phyloP scores from a whole-genome alignment of 2,113 vertebrate genomes.

The Zapornia atra region DNA sequence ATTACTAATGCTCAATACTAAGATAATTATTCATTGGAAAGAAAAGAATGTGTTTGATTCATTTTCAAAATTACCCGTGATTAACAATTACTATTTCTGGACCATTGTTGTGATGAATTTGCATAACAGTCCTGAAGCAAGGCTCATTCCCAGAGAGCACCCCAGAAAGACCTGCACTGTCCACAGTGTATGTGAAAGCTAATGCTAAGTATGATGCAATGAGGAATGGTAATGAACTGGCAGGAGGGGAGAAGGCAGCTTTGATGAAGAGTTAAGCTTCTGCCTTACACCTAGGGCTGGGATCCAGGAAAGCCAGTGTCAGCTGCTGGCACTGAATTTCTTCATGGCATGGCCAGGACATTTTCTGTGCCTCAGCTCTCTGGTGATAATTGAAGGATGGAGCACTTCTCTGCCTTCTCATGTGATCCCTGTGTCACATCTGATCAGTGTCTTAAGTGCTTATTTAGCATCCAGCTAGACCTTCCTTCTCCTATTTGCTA shows the following conservation, averaged over 20 bases:
- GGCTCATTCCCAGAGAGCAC: neutral
- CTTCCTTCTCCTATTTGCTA: neutral
- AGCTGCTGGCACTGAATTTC: neutral
- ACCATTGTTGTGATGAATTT: neutral
- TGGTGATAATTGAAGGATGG: neutral
- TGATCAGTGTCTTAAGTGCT: neutral
- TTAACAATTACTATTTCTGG: conserved; percentile 27
- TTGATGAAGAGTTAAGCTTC: neutral
- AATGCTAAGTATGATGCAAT: neutral
- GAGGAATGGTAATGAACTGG: neutral
- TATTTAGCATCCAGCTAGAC: neutral
- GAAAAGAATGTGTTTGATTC: neutral
- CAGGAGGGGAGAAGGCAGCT: neutral
- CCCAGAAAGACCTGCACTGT: neutral
- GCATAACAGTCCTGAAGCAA: neutral
- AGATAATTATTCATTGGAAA: neutral
- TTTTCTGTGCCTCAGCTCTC: neutral
- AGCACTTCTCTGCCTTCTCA: neutral
- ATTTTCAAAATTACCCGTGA: conserved; percentile 30
- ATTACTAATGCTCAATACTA: neutral
- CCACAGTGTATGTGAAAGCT: neutral
- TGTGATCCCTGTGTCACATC: neutral
- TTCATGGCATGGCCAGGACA: neutral
- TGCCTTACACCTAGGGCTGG: neutral
- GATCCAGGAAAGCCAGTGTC: neutral